phyloP scores from a whole-genome alignment of 2,797 vertebrate species.

The Anniella stebbinsi region DNA sequence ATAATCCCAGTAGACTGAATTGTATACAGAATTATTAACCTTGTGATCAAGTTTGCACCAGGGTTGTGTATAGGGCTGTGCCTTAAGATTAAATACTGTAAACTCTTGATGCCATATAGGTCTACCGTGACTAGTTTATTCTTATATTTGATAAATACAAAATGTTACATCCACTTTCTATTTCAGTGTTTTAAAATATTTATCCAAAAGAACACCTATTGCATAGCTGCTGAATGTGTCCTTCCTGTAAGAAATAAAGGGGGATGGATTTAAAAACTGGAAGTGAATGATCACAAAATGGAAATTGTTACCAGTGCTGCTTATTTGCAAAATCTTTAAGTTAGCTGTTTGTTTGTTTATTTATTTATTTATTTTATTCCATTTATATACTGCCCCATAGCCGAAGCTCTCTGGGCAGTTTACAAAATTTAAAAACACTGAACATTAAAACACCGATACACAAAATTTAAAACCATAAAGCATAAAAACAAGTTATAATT shows the following conservation, averaged over 20 bases:
- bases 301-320: not conserved
- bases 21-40: conserved; percentile 67
- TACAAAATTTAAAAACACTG: too few species aligned
- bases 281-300: not conserved
- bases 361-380: too few species aligned
- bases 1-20: conserved; percentile 59
- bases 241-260: not conserved
- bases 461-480: too few species aligned
- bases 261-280: not conserved
- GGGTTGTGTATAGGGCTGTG: not conserved
- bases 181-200: not conserved
- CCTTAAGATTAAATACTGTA: conserved; percentile 53
- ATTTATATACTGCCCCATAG: too few species aligned
- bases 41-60: conserved; percentile 45
- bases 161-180: conserved; percentile 17
- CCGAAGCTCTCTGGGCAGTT: too few species aligned
- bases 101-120: too few species aligned
- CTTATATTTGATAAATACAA: conserved; percentile 38
- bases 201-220: not conserved
- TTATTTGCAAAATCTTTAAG: conserved; percentile 13
- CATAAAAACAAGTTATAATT: too few species aligned
- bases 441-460: too few species aligned
- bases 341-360: too few species aligned
- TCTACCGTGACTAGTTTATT: conserved; percentile 46
- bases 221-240: not conserved